Evolutionary conservation across 1,140 invertebrate genomes (phyloP), one percentile per base, ranked within the genome.

Genomic region (Cyclina sinensis): DNA sequence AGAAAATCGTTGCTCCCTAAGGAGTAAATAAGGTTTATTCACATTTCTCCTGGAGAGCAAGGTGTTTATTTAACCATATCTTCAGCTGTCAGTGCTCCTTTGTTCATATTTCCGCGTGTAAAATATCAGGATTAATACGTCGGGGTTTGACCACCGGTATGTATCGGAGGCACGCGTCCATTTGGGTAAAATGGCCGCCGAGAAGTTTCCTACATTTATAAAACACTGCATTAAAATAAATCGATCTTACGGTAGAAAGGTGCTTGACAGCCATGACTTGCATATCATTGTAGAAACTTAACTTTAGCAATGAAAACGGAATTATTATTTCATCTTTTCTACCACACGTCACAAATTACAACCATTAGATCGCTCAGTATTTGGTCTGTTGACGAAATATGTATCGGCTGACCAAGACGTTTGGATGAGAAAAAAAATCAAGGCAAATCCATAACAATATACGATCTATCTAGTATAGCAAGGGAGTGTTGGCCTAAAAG

Each of bases 181-280:
- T 95, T 90, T 90, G 96, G 96, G 5, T 96, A 96, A 95, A n/a
- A 46, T 46, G 94, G 95, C 91, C 24, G 91, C 86, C n/a, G 87
- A 92, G 21, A 88, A 94, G 87, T 96, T 96, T 96, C 81, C 54
- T 39, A 73, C 86, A 86, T 39, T 18, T 30, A 91, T 96, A 90
- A 78, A 94, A 85, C 91, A 96, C 90, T 96, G 96, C 82, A 59
- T 43, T 57, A 86, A 62, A 32, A 24, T 57, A 30, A 88, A 76
- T 51, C 74, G 37, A 37, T 37, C 37, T 14, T 3, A 24, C 4
- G 76, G 57, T 12, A 46, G 37, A 51, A 79, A 79, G 32, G 51
- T 92, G 0, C 30, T 92, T n/a, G n/a, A n/a, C n/a, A n/a, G 12
- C 59, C 92, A 91, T 91, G 73, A 91, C 88, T 73, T 91, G 91